phyloP scores from a whole-genome alignment of 2,113 vertebrate species.

The Oreocharis arfaki region DNA sequence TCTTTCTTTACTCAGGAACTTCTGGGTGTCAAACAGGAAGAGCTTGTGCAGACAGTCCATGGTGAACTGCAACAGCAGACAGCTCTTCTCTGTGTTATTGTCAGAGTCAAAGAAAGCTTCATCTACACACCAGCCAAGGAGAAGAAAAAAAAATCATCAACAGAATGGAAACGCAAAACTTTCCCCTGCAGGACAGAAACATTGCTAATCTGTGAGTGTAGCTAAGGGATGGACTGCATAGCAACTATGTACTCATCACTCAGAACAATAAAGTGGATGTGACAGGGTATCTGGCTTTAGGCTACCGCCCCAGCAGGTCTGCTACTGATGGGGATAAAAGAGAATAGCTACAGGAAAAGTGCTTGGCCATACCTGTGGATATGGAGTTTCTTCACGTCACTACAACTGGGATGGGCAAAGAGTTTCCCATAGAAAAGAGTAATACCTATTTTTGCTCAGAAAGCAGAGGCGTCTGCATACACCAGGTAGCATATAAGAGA shows the following conservation, averaged over 20 bases:
- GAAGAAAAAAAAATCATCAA: background rate
- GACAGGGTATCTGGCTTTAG: background rate
- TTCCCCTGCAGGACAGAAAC: background rate
- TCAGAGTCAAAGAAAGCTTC: slow-evolving; percentile 79
- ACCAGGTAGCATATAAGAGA: background rate
- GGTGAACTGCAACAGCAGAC: slow-evolving; percentile 77
- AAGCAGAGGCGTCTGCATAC: background rate
- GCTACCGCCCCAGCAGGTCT: background rate
- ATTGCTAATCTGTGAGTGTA: background rate
- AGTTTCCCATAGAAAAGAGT: background rate
- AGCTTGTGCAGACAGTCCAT: slow-evolving; percentile 88
- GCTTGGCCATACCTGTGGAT: background rate
- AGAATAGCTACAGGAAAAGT: background rate
- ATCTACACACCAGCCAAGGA: slow-evolving; percentile 60
- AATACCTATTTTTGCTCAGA: background rate
- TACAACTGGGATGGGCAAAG: background rate
- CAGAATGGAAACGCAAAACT: background rate
- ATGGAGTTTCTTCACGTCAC: background rate
- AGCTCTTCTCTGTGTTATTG: slow-evolving; percentile 75
- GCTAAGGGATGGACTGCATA: background rate
- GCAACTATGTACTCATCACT: background rate
- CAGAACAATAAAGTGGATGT: background rate
- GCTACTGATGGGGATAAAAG: background rate
- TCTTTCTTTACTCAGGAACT: slow-evolving; percentile 89
- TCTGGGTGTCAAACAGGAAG: slow-evolving; percentile 90